A percentile compares a stretch with the other conserved stretches of the same genome.
Evolutionary conservation across 2,797 vertebrate genomes (phyloP).

Genomic region (Sarcoramphus papa): DNA sequence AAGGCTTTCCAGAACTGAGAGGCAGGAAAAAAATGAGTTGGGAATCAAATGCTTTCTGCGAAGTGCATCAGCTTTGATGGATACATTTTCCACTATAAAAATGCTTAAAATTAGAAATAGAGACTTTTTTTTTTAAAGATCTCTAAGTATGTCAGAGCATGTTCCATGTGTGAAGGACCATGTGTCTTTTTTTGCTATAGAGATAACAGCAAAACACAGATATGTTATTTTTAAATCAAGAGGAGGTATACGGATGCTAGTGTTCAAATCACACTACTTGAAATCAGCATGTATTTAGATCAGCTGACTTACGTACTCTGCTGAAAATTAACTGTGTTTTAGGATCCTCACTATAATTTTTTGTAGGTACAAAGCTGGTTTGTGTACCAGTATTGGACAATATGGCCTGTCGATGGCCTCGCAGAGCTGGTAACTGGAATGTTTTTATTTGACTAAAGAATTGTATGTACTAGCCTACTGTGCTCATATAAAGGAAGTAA

Average conservation of each 20-base stretch:
- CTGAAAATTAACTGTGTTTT: not conserved
- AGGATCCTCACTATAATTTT: not conserved
- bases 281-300: not conserved
- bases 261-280: not conserved
- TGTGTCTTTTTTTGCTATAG: not conserved
- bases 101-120: not conserved
- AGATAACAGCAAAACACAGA: not conserved
- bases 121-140: not conserved
- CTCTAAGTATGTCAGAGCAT: not conserved
- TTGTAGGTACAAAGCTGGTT: not conserved
- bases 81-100: not conserved
- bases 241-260: not conserved
- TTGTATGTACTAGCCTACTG: not conserved
- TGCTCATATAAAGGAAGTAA: not conserved
- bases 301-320: not conserved
- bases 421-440: not conserved
- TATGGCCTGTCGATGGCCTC: not conserved
- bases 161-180: not conserved
- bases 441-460: not conserved
- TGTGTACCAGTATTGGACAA: not conserved
- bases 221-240: not conserved
- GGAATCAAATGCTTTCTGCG: not conserved
- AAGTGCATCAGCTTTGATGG: not conserved
- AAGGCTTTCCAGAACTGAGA: not conserved
- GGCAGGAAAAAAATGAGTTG: not conserved